Base-by-base conservation (phyloP, 2,797 vertebrate species). In the Chelon labrosus region DNA sequence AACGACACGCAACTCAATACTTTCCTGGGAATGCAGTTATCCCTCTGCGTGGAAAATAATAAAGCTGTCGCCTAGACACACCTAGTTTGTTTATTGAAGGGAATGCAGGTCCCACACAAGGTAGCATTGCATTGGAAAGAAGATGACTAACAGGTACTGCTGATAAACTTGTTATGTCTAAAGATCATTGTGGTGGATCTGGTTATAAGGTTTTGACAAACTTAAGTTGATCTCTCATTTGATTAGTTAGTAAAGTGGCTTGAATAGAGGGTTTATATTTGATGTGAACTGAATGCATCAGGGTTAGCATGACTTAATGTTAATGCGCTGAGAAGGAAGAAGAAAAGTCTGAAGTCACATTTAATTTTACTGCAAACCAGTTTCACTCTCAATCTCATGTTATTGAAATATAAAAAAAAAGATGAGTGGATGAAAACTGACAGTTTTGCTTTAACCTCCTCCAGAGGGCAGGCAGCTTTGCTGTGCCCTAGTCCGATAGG, bases 321-420 rank as follows among this genome's bases (percentile, higher is more conserved):
- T 56, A 52, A 39, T 56, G 35, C 8, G 10, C 14, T 39, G 17
- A 46, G 50, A 39, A 58, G 11, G 31, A 35, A 58, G 13, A 7
- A 16, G 6, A 58, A 11, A 7, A 16, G 6, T 35, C 31, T 35
- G 31, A 35, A 35, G 31, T 35, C 31, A 9, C 8, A 54, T 58
- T 41, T 13, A 22, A 20, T 20, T 54, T 19, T 2, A 49, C 17
- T 51, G 41, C 61, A 60, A 75, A 66, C 44, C 41, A 56, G 64
- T 44, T 38, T 22, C 9, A 38, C 47, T 65, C 75, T 71, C 8
- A 62, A 53, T 51, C 1, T 55, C 39, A 31, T 54, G 19, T 70
- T 65, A 51, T 79, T 70, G 7, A 77, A 75, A 69, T 53, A 50
- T 31, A 51, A 63, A 64, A 51, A 66, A 66, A 57, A 68, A 68